phyloP scores from a whole-genome alignment of 2,797 vertebrate genomes.

The Lacerta agilis region DNA sequence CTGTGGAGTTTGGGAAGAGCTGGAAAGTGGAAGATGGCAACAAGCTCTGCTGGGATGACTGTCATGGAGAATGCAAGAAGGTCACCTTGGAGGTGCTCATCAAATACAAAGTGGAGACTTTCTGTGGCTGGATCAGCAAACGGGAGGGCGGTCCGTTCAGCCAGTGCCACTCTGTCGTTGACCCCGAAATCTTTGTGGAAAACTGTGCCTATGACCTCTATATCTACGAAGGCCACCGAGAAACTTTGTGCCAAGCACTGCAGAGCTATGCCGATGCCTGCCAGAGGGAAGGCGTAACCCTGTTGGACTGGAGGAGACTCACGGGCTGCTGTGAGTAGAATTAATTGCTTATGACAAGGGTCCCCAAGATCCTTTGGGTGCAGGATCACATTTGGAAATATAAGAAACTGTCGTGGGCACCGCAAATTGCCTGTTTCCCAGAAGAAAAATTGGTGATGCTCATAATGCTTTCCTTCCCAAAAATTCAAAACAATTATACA shows the following conservation, averaged over 20 bases:
- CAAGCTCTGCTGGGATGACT: slow-evolving; percentile 77
- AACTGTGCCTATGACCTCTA: slow-evolving; percentile 85
- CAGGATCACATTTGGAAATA: too few relatives aligned
- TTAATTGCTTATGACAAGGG: neutral
- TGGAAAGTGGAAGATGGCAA: slow-evolving; percentile 81
- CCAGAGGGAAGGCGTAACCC: slow-evolving; percentile 71
- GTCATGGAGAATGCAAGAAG: slow-evolving; percentile 74
- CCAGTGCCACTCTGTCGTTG: slow-evolving; percentile 75
- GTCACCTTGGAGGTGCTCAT: slow-evolving; percentile 63
- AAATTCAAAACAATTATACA: too few relatives aligned
- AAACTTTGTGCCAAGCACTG: slow-evolving; percentile 80
- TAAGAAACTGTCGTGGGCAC: too few relatives aligned
- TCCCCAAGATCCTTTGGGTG: too few relatives aligned
- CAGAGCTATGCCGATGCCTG: slow-evolving; percentile 79
- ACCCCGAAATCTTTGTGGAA: slow-evolving; percentile 79
- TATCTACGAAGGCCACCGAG: slow-evolving; percentile 75
- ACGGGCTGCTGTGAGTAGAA: slow-evolving; percentile 83
- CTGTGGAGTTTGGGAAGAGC: slow-evolving; percentile 76
- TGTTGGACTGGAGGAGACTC: slow-evolving; percentile 80
- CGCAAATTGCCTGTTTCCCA: too few relatives aligned
- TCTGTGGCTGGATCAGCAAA: slow-evolving; percentile 80
- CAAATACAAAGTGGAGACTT: slow-evolving; percentile 69
- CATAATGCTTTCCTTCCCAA: too few relatives aligned
- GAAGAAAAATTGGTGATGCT: too few relatives aligned
- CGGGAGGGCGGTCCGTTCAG: slow-evolving; percentile 70